Conservation (phyloP, 2,888 invertebrate species). For the Caprella mutica region DNA sequence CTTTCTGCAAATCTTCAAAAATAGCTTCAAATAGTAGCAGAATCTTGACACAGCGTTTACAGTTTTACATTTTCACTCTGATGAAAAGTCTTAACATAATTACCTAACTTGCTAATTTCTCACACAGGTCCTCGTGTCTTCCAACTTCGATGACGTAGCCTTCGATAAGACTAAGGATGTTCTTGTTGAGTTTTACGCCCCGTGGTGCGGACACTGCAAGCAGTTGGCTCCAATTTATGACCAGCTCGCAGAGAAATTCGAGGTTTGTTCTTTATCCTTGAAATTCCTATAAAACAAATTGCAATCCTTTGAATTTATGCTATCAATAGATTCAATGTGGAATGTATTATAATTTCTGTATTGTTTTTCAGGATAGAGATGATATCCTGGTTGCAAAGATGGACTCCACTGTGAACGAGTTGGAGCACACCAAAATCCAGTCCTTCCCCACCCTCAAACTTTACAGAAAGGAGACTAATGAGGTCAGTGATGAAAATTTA, state of each 20-base stretch:
- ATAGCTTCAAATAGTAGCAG: background rate
- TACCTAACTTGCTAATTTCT: background rate
- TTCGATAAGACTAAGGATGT: constrained; percentile 78
- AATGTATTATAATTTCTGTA: background rate
- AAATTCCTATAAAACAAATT: too few species aligned
- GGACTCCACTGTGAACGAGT: constrained; percentile 95
- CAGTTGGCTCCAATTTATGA: constrained; percentile 95
- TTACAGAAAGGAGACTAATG: constrained; percentile 85
- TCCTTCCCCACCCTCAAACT: constrained; percentile 91
- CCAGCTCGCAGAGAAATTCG: constrained; percentile 84
- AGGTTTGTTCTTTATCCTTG: too few species aligned
- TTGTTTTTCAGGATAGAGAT: constrained; percentile 53
- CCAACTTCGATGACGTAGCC: constrained; percentile 90
- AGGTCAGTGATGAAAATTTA: constrained; percentile 41
- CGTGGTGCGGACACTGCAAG: constrained; percentile 78
- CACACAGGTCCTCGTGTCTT: constrained; percentile 59
- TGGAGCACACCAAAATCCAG: constrained; percentile 86
- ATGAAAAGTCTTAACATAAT: background rate
- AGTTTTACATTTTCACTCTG: background rate
- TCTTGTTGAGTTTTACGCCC: constrained; percentile 97
- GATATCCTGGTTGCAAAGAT: constrained; percentile 92
- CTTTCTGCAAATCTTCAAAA: background rate
- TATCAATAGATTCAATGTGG: background rate
- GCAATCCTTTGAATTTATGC: background rate
- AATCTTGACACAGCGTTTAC: background rate